Conservation (phyloP, 2,888 invertebrate species). For the Iphiclides podalirius region DNA sequence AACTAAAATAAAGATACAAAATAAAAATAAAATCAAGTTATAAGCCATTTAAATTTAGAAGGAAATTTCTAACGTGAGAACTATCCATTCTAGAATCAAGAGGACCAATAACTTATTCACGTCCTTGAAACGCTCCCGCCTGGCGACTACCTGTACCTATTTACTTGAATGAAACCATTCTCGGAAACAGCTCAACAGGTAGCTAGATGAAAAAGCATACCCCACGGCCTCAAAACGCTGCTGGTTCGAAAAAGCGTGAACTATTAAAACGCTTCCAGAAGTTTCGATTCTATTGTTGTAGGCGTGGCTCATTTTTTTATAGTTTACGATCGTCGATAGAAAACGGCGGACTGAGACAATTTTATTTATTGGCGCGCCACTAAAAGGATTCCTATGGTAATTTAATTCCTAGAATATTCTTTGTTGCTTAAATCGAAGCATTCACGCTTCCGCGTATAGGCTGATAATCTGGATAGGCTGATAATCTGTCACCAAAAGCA, state of each 20-base stretch:
- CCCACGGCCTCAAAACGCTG: slow-evolving; percentile 25
- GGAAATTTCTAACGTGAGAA: neutral
- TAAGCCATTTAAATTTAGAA: too few species aligned
- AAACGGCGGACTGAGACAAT: slow-evolving; percentile 44
- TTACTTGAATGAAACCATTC: slow-evolving; percentile 31
- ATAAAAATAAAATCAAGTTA: too few species aligned
- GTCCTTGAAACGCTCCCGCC: slow-evolving; percentile 19
- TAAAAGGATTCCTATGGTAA: slow-evolving; percentile 64
- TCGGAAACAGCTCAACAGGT: slow-evolving; percentile 36
- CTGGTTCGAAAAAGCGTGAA: slow-evolving; percentile 28
- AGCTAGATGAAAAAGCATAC: slow-evolving; percentile 24
- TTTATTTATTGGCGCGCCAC: slow-evolving; percentile 51
- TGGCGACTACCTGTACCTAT: slow-evolving; percentile 25
- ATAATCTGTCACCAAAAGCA: too few species aligned
- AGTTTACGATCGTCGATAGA: too few species aligned
- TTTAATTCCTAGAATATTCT: slow-evolving; percentile 39
- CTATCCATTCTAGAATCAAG: neutral
- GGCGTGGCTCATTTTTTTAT: slow-evolving; percentile 38
- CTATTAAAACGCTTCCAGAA: slow-evolving; percentile 25
- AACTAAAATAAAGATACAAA: too few species aligned
- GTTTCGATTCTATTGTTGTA: slow-evolving; percentile 32
- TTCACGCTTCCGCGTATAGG: neutral
- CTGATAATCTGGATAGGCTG: neutral
- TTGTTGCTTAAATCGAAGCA: slow-evolving; percentile 27
- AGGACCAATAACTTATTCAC: slow-evolving; percentile 2